Evolutionary conservation across 2,113 vertebrate genomes (phyloP).

Genomic region (Jacana jacana): DNA sequence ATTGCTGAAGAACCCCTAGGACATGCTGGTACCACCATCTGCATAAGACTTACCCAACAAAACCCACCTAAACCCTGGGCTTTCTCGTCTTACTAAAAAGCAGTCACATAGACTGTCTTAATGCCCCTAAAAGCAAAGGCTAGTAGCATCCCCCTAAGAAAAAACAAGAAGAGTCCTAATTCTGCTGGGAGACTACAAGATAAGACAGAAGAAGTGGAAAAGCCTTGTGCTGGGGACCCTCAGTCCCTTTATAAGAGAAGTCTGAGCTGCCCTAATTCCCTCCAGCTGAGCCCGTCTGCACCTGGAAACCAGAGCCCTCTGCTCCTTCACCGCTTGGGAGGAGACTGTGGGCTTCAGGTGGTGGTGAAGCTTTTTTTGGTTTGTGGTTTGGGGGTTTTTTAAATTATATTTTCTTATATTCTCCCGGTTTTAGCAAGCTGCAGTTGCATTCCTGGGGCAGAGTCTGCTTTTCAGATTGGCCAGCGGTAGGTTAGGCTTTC

Average conservation of each 20-base stretch:
- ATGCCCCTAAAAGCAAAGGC: rapidly evolving
- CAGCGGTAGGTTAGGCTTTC: background rate
- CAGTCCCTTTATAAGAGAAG: background rate
- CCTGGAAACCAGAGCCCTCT: background rate
- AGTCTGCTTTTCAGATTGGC: constrained; percentile 33
- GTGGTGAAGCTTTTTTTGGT: background rate
- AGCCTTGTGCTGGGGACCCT: rapidly evolving
- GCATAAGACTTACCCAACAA: background rate
- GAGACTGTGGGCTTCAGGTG: background rate
- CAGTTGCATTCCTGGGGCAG: background rate
- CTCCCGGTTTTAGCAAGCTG: background rate
- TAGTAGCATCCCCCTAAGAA: rapidly evolving
- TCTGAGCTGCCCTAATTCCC: background rate
- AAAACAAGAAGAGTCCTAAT: background rate
- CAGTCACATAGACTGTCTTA: rapidly evolving
- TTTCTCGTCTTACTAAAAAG: background rate
- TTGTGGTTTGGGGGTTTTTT: too few species aligned
- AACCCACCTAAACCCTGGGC: rapidly evolving
- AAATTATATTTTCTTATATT: background rate
- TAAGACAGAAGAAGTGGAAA: background rate
- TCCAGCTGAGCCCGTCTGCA: background rate
- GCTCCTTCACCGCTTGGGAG: background rate
- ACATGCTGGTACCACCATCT: rapidly evolving
- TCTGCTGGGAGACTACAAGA: background rate
- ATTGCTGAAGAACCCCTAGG: background rate